A percentile compares a stretch with the other conserved stretches of the same genome.
These are phyloP conservation scores for Hyaena hyaena DNA, from an alignment of 2,113 vertebrate species.

Conservation along the genomic window DNA sequence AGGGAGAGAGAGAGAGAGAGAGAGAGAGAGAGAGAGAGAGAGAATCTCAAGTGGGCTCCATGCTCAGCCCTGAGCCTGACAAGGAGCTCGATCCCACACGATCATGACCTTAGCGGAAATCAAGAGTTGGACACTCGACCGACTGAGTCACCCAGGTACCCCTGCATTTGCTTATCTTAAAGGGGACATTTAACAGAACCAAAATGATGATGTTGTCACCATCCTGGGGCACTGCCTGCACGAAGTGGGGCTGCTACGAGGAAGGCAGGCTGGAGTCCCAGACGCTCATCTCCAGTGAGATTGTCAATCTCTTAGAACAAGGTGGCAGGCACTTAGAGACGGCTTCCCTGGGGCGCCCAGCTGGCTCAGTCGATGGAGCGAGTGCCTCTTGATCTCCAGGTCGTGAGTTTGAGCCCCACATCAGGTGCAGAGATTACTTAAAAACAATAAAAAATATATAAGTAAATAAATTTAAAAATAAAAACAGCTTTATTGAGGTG, in stretches of 20 bases:
- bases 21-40: too few species aligned
- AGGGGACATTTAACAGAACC: background rate
- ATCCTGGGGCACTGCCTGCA: rapidly evolving
- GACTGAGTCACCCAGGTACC: too few species aligned
- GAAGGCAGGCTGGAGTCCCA: background rate
- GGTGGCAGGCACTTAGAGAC: background rate
- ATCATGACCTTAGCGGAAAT: too few species aligned
- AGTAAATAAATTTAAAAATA: background rate
- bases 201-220: background rate
- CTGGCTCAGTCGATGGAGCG: background rate
- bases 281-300: background rate
- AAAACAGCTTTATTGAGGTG: background rate
- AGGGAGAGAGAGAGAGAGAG: too few species aligned
- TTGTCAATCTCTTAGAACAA: background rate
- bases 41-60: too few species aligned
- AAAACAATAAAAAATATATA: background rate
- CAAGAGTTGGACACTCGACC: too few species aligned
- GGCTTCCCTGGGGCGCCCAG: background rate
- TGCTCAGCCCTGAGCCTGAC: too few species aligned
- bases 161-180: background rate
- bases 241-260: background rate
- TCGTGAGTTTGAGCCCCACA: background rate
- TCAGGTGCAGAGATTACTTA: background rate
- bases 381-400: background rate
- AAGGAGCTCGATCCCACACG: too few species aligned